Base-by-base conservation (phyloP, 2,113 vertebrate genomes). In the Poecilia latipinna region DNA sequence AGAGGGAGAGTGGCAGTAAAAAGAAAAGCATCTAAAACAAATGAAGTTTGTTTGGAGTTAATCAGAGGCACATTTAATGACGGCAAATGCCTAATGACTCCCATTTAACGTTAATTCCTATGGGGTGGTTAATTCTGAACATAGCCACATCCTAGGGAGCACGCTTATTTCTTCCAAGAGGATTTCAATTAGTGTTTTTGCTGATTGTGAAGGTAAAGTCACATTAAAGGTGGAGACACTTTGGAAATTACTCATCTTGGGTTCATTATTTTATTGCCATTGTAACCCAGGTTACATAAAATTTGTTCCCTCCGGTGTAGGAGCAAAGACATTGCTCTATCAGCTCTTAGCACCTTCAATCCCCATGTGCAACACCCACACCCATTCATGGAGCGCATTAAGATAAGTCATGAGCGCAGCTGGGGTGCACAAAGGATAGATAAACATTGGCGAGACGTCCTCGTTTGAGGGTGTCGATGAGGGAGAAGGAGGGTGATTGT, bases 391-490 rank as follows among this genome's bases (percentile, higher is more conserved):
- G 51, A 57, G 51, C 51, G n/a, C 24, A 24, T 57, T 24, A n/a
- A 57, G 51, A 57, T 57, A n/a, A n/a, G 22, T 57, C 51, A 24
- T 57, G 19, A 57, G 51, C 24, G 24, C 51, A 57, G 51, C 51
- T n/a, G 51, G 22, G 51, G 22, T 57, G 22, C 51, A 57, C 6
- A 24, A 57, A 57, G 8, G 22, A n/a, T 10, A 57, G 51, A 57
- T n/a, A 57, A 57, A 57, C 51, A 57, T 70, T n/a, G 51, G 75
- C 88, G 86, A 85, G 64, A 71, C 65, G 79, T 80, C 71, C 73
- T 80, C 84, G 81, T 62, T 37, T 82, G 72, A 72, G 42, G 72
- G 63, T 28, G 12, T 57, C n/a, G 51, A 65, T 31, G 72, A 24
- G 12, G 82, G 39, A 74, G 65, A 80, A 76, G 74, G 70, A 66